A percentile compares a stretch with the other conserved stretches of the same genome.
Conservation (phyloP, 2,797 vertebrate genomes). For the Sebastes steindachneri region DNA sequence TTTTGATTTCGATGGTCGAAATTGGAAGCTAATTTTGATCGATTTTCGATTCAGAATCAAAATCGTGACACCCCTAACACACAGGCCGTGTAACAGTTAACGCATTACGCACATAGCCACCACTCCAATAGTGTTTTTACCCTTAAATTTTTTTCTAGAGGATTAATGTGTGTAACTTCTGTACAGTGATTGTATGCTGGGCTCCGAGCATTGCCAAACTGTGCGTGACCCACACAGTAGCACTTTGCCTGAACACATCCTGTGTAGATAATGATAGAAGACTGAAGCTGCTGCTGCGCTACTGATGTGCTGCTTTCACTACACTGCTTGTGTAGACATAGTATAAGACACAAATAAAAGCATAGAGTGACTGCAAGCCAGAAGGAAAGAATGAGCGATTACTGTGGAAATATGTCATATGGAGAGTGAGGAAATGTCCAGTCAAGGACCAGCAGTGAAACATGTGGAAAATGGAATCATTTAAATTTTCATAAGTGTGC, state of each 20-base stretch:
- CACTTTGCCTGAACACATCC: not conserved
- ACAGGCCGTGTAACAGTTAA: not conserved
- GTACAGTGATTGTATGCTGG: not conserved
- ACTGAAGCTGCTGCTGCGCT: not conserved
- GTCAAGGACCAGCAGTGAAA: slow-evolving; percentile 12
- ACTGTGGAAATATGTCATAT: slow-evolving; percentile 7
- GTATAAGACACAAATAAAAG: not conserved
- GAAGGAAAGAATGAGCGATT: slow-evolving; percentile 16
- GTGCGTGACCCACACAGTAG: not conserved
- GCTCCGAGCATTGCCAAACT: not conserved
- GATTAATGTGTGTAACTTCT: not conserved
- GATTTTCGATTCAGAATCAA: too few species aligned
- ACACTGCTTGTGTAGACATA: slow-evolving; percentile 1
- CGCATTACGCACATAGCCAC: not conserved
- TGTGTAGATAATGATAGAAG: slow-evolving; percentile 5
- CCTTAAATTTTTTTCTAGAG: not conserved
- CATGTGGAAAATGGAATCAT: slow-evolving; percentile 1
- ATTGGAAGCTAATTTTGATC: too few species aligned
- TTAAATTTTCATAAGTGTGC: not conserved
- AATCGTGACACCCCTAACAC: too few species aligned
- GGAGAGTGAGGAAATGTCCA: not conserved
- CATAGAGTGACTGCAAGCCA: not conserved
- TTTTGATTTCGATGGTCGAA: too few species aligned
- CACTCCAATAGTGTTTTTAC: not conserved
- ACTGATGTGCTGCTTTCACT: slow-evolving; percentile 14